A percentile compares a stretch with the other conserved stretches of the same genome.
Conservation (phyloP, 2,113 vertebrate species). For the Corythoichthys haematopterus region DNA sequence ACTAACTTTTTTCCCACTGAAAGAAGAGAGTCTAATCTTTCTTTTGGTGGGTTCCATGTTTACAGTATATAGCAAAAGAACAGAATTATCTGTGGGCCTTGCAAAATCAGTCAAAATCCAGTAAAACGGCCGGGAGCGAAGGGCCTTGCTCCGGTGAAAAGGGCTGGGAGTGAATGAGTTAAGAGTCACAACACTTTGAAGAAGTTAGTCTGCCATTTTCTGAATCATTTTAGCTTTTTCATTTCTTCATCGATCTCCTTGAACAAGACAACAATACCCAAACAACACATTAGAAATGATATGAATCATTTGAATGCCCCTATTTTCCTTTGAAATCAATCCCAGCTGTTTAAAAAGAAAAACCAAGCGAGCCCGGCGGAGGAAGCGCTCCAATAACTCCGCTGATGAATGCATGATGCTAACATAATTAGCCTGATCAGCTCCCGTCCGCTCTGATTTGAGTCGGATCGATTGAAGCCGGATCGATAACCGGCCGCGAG, state of each 20-base stretch:
- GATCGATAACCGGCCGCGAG: slow-evolving; percentile 10
- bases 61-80: no score
- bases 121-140: no score
- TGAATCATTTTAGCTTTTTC: not conserved
- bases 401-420: not conserved
- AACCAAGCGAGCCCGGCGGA: not conserved
- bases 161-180: no score
- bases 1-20: no score
- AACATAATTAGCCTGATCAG: slow-evolving; percentile 18
- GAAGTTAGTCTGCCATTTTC: not conserved
- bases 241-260: no score
- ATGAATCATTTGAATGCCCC: not conserved
- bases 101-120: no score
- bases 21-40: no score
- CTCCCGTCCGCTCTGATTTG: slow-evolving; percentile 4
- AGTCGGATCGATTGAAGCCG: not conserved
- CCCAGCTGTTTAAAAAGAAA: not conserved
- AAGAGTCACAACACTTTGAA: no score
- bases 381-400: not conserved
- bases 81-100: no score
- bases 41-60: no score
- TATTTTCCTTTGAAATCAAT: not conserved
- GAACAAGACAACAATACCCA: not conserved
- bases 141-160: no score
- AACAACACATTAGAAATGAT: not conserved